A percentile compares a stretch with the other conserved stretches of the same genome.
phyloP scores from a whole-genome alignment of 2,113 vertebrate species.

The Trematomus loennbergii region DNA sequence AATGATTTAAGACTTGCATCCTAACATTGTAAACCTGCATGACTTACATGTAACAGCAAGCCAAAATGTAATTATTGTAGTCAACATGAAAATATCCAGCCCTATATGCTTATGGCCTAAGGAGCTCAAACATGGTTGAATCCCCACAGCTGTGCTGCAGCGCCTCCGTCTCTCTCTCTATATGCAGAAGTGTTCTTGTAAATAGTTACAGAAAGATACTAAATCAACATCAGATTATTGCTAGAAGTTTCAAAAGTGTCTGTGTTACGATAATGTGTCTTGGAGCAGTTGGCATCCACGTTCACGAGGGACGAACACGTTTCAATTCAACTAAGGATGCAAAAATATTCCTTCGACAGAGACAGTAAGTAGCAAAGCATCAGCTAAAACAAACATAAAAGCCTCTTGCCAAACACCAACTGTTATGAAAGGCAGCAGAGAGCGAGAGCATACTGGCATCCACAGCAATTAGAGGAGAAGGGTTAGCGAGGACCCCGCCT shows the following conservation, averaged over 20 bases:
- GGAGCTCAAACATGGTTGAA: conserved; percentile 53
- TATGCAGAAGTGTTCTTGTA: conserved; percentile 60
- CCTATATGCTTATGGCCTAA: conserved; percentile 44
- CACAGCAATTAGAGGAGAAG: conserved; percentile 74
- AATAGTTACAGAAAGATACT: conserved; percentile 58
- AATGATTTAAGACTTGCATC: conserved; percentile 47
- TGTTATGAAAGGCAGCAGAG: conserved; percentile 70
- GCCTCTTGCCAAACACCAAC: conserved; percentile 75
- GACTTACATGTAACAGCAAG: conserved; percentile 48
- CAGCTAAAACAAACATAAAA: conserved; percentile 76
- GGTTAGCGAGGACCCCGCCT: conserved; percentile 64
- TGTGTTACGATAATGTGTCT: conserved; percentile 17
- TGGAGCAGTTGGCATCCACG: conserved; percentile 62
- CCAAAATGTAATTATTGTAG: conserved; percentile 53
- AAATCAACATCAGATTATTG: conserved; percentile 68
- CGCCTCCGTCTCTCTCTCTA: conserved; percentile 39
- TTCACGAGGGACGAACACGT: conserved; percentile 26
- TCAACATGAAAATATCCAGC: conserved; percentile 53
- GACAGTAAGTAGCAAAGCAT: conserved; percentile 68
- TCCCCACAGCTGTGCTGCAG: conserved; percentile 58
- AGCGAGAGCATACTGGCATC: conserved; percentile 68
- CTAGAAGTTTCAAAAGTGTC: conserved; percentile 57
- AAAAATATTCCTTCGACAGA: conserved; percentile 68
- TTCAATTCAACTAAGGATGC: conserved; percentile 58
- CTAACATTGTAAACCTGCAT: neutral